Conservation (phyloP, 2,888 invertebrate species). For the Hermodice carunculata region DNA sequence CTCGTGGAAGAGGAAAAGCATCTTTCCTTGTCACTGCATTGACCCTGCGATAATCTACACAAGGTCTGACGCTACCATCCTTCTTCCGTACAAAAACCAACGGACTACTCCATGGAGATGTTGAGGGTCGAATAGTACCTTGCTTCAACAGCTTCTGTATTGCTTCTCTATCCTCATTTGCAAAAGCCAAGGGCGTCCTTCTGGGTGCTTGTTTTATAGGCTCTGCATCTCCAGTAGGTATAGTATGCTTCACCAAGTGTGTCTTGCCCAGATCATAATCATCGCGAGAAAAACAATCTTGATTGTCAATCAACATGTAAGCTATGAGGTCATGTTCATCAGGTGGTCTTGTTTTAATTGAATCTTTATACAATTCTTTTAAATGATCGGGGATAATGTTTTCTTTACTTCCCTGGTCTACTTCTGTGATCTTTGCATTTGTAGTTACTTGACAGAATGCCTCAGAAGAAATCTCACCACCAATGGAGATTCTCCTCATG, state of each 20-base stretch:
- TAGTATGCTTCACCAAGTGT: neutral
- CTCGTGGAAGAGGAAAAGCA: conserved; percentile 29
- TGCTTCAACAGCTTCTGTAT: neutral
- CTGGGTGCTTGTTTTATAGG: neutral
- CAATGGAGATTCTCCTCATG: too few species aligned
- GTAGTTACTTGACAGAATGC: too few species aligned
- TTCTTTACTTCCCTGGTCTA: too few species aligned
- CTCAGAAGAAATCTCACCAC: too few species aligned
- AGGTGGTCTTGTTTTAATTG: too few species aligned
- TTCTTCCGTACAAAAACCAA: neutral
- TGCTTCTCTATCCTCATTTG: neutral
- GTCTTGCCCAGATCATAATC: conserved; percentile 3
- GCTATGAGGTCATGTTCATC: too few species aligned
- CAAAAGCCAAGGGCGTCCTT: neutral
- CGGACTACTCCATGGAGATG: conserved; percentile 1
- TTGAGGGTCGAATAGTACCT: neutral
- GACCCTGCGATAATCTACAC: conserved; percentile 36
- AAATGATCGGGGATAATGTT: too few species aligned
- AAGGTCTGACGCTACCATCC: conserved; percentile 30
- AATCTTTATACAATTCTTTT: too few species aligned
- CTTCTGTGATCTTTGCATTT: too few species aligned
- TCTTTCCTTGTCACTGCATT: conserved; percentile 28
- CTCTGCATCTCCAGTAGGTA: conserved; percentile 1
- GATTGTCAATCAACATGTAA: too few species aligned
- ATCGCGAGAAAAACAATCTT: too few species aligned